These are phyloP conservation scores for Aquatica leii DNA, from an alignment of 2,888 invertebrate species.

Conservation along the genomic window DNA sequence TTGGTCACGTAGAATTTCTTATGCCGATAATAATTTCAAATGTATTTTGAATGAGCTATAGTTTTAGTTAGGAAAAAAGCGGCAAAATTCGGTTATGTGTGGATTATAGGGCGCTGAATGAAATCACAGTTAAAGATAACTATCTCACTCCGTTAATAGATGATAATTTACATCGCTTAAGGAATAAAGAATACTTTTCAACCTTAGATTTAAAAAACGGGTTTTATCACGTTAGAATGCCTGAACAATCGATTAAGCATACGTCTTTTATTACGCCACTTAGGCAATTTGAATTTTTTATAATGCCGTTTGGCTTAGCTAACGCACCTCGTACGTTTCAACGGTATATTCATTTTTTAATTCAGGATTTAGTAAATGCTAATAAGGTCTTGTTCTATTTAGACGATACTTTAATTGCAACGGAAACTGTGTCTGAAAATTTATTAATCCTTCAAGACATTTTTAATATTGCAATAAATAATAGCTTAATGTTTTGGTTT, in stretches of 20 bases:
- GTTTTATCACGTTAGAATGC: constrained; percentile 40
- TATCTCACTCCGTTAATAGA: constrained; percentile 31
- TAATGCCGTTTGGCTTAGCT: no score
- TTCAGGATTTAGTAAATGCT: neutral
- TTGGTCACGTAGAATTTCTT: no score
- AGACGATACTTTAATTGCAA: constrained; percentile 40
- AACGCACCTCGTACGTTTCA: no score
- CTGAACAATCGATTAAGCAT: no score
- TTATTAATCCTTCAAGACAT: constrained; percentile 1
- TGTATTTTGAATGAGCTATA: neutral
- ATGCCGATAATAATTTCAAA: no score
- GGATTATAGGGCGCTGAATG: constrained; percentile 5
- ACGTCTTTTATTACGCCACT: constrained; percentile 42
- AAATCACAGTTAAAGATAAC: neutral
- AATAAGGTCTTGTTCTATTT: constrained; percentile 25
- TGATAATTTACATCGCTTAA: constrained; percentile 35
- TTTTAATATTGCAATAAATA: neutral
- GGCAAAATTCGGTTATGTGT: constrained; percentile 4
- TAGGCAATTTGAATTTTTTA: constrained; percentile 40
- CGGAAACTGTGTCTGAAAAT: constrained; percentile 25
- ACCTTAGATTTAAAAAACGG: constrained; percentile 42
- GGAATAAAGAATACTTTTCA: no score
- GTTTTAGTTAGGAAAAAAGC: constrained; percentile 4
- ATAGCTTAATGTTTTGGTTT: neutral
- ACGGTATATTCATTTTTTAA: neutral